Base-by-base conservation (phyloP, 1,140 invertebrate species). In the Caenorhabditis remanei region DNA sequence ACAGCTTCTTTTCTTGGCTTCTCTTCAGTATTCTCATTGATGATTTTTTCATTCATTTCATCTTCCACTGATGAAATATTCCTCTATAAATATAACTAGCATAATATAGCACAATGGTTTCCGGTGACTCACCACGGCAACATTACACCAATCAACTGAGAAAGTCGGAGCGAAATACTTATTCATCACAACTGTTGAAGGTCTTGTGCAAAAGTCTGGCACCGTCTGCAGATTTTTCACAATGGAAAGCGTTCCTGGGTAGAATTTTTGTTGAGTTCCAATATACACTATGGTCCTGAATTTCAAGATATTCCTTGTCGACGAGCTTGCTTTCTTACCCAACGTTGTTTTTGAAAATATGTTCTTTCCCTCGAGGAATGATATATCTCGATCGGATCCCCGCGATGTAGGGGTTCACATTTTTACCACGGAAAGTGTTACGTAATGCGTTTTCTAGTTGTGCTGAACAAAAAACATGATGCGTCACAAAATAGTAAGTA, bases 321-420 rank as follows among this genome's bases (percentile, higher is more conserved):
- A 4, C 8, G 50, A 67, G n/a, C 46, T 24, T 67, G 8, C 19
- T 40, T 82, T 53, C 50, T 67, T 48, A 83, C 67, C 84, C 63
- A 55, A 83, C 79, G 13, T 84, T 85, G 55, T 88, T 71, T 53
- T 75, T 48, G 21, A 90, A 85, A 40, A 85, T 83, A 9, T 85
- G 87, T 46, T 65, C 61, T 46, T 63, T 87, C 21, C 71, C 88
- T 21, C 32, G 79, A 21, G 65, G 79, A 53, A 86, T 71, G 9
- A 61, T 65, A n/a, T 61, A 84, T 75, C 87, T 87, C 0, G 91
- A 63, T 2, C 86, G 79, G 67, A 91, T 90, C 43, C 92, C 90
- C 58, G 75, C 93, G 71, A 92, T 90, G 87, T 92, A 92, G 11
- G 91, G 92, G 84, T 92, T 92, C 4, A 92, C 91, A 41, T 84